Evolutionary conservation across 2,888 invertebrate genomes (phyloP), one percentile per base, ranked within the genome.

Genomic region (Latheticus oryzae): DNA sequence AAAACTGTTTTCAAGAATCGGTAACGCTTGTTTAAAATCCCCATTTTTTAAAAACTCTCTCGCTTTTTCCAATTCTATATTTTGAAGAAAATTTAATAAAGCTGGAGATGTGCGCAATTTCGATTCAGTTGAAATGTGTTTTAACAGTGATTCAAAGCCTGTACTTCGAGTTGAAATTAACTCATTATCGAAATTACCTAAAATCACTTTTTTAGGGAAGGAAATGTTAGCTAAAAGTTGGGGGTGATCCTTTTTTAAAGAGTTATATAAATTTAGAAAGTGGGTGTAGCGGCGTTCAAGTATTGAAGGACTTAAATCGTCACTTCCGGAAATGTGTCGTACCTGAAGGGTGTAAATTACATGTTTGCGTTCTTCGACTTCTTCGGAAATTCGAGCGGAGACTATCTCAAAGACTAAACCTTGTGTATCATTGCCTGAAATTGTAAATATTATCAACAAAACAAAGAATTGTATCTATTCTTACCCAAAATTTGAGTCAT

Each of bases 201-300:
- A 17, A 7, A 67, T 45, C 2, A 83, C 84, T 80, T 89, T 89
- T 73, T 85, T 85, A 5, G 90, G 89, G 74, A 90, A 89, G 40
- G 80, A 77, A 3, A 87, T 73, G 55, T 73, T 76, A 45, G 72
- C 74, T 76, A 89, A 76, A 54, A 85, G 72, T 19, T 76, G 68
- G 0, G 88, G 83, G 72, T 81, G 80, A 38, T 84, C 84, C 58
- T 83, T 85, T 66, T 83, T 86, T 13, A 90, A 76, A 1, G 81
- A 80, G 62, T 81, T 83, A 70, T 85, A 89, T 1, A 90, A 78
- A 58, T 84, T 84, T 42, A 85, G 78, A 73, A 90, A 90, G 67
- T 90, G 86, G 3, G 89, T 88, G 73, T 90, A 90, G 64, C 90
- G 81, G 43, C 90, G 79, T 69, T 89, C 87, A 37, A 89, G 85